Evolutionary conservation across 2,113 vertebrate genomes (phyloP), one percentile per base, ranked within the genome.

Genomic region (Oreochromis spilurus): DNA sequence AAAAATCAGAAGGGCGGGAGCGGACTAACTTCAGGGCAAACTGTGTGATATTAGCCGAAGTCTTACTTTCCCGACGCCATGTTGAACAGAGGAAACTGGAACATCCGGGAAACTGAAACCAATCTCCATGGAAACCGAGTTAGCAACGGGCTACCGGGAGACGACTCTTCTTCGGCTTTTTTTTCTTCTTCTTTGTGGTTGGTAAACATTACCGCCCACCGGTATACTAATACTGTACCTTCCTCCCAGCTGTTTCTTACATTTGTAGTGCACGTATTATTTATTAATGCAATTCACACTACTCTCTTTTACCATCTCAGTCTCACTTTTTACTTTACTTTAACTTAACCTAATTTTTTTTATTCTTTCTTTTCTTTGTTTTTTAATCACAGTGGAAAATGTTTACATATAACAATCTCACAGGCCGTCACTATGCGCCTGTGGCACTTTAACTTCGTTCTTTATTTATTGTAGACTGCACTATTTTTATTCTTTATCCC

Each of bases 41-140:
- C 89, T 95, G 90, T 85, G 45, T 62, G 87, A 86, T 91, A 92
- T 91, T 88, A 93, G 89, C 92, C 80, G 81, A 95, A 95, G 94
- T 95, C 92, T 94, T 88, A 96, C 94, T 96, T 95, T 95, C 81
- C 89, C 45, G 93, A 89, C 96, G 95, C 95, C 96, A 96, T 96
- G 91, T 96, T 96, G 95, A 85, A 93, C 77, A 24, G 82, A 85
- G 87, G 57, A 45, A 55, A 83, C 78, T 54, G 53, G 83, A 90
- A 94, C 95, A 96, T 96, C 96, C 96, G 96, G 96, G 96, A 93
- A 91, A 93, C 90, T 91, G 72, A 55, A 50, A 79, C 85, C 34
- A 5, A 55, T 79, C 87, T 62, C 93, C 94, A 95, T 94, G 88
- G 95, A 89, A 95, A 96, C 94, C 88, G 82, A 88, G 17, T 26